Evolutionary conservation across 2,113 vertebrate species (phyloP), one percentile per base, ranked within the genome.

Genomic region (Bucco capensis): DNA sequence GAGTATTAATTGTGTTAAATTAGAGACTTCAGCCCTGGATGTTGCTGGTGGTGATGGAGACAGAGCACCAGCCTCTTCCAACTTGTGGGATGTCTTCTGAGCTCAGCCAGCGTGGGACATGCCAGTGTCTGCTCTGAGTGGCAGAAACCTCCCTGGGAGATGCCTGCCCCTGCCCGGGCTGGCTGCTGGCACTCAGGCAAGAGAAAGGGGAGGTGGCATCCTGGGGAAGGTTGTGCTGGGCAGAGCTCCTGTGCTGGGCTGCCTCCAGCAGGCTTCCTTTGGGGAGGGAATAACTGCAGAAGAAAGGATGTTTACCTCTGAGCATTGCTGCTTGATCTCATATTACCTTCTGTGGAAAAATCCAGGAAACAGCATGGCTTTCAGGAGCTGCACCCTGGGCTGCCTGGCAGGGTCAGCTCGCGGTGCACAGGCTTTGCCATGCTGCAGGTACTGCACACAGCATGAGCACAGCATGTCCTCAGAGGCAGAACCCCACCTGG

Each of bases 21-120:
- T 24, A 27, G 49, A 40, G 54, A 12, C 42, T 16, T 47, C 4
- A 8, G 40, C n/a, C 72, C 30, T 0, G 5, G 33, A 14, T 6
- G 3, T 30, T 72, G 69, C 58, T 72, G 17, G 19, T 31, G 28
- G 35, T 14, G 57, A 37, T 15, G 13, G 57, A 57, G 30, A 25
- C 0, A 1, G 31, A 14, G 42, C 28, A 14, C 0, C 38, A 49
- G 31, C 64, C 38, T 57, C 37, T 18, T 13, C 31, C 19, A 0
- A 49, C 8, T 1, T 17, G 10, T 2, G 13, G 33, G 22, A n/a
- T 13, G 53, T 53, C 25, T 24, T 57, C 19, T 4, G 14, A 21
- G 44, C 0, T 2, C 37, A 40, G 28, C 3, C 4, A 7, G 37
- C 2, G 0, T 2, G 19, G 50, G 38, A 79, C 10, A 49, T 10